phyloP scores from a whole-genome alignment of 2,797 vertebrate genomes.

The Arnoldichthys spilopterus region DNA sequence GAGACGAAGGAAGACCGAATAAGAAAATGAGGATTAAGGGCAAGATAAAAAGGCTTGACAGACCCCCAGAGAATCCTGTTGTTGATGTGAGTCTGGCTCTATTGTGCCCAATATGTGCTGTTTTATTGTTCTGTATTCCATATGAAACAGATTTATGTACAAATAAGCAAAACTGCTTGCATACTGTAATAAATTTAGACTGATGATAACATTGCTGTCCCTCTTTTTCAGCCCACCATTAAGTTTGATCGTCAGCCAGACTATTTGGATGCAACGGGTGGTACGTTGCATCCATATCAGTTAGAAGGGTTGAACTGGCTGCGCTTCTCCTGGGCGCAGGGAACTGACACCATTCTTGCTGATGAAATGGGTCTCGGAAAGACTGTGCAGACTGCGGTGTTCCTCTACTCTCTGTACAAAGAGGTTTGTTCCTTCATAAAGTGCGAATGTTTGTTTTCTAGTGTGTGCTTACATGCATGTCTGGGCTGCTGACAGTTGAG shows the following conservation, averaged over 20 bases:
- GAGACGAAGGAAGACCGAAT: slow-evolving; percentile 91
- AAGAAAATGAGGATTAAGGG: slow-evolving; percentile 95
- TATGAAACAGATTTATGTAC: neutral
- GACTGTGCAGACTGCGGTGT: slow-evolving; percentile 96
- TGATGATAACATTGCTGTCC: neutral
- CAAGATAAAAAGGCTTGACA: slow-evolving; percentile 84
- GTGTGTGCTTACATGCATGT: neutral
- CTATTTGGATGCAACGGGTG: slow-evolving; percentile 91
- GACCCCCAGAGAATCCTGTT: slow-evolving; percentile 93
- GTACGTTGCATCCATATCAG: slow-evolving; percentile 94
- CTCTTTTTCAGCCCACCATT: slow-evolving; percentile 86
- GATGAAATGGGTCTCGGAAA: slow-evolving; percentile 98
- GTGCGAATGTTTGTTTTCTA: slow-evolving; percentile 26
- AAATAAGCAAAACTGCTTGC: neutral
- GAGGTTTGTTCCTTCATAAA: slow-evolving; percentile 78
- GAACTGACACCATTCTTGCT: slow-evolving; percentile 96
- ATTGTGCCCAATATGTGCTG: neutral
- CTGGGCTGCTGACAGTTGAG: neutral
- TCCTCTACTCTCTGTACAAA: slow-evolving; percentile 96
- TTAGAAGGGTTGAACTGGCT: slow-evolving; percentile 98
- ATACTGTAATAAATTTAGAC: neutral
- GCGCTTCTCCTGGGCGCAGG: slow-evolving; percentile 98
- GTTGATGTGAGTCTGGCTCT: slow-evolving; percentile 85
- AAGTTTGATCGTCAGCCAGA: slow-evolving; percentile 96
- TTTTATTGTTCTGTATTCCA: neutral